These are phyloP conservation scores for Masnerella sp. DNA, from an alignment of 2,888 invertebrate species.

Conservation along the genomic window DNA sequence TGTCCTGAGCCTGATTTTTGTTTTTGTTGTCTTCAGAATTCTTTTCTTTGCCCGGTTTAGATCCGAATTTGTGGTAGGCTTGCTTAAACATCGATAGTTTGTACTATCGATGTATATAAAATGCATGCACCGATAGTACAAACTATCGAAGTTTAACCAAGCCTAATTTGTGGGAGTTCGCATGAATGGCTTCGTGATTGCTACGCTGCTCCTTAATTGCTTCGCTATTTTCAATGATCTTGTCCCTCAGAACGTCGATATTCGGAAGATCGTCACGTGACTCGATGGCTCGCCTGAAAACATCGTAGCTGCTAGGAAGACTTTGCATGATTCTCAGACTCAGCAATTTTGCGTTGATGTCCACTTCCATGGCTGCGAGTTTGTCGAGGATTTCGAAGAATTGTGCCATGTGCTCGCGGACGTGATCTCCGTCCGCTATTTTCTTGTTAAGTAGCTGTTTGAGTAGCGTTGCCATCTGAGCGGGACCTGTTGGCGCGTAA, in stretches of 20 bases:
- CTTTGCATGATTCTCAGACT: slow-evolving; percentile 55
- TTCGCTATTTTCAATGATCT: slow-evolving; percentile 59
- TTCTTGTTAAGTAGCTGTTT: slow-evolving; percentile 29
- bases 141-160: too few species aligned
- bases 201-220: slow-evolving; percentile 18
- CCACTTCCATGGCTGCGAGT: slow-evolving; percentile 52
- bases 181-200: too few species aligned
- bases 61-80: too few species aligned
- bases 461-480: slow-evolving; percentile 34
- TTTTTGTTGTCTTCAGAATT: too few species aligned
- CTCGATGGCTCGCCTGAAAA: slow-evolving; percentile 62
- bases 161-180: too few species aligned
- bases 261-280: slow-evolving; percentile 58
- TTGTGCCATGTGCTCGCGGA: slow-evolving; percentile 41
- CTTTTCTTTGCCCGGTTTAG: too few species aligned
- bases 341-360: slow-evolving; percentile 53
- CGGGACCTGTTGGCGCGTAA: slow-evolving; percentile 29
- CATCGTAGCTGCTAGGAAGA: slow-evolving; percentile 56
- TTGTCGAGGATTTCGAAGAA: slow-evolving; percentile 61
- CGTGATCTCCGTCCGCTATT: slow-evolving; percentile 39
- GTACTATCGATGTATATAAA: too few species aligned
- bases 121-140: too few species aligned
- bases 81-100: too few species aligned
- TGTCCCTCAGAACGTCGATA: slow-evolving; percentile 54
- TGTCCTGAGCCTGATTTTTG: too few species aligned